Evolutionary conservation across 2,888 invertebrate species (phyloP), one percentile per base, ranked within the genome.

Genomic region (Crossocerus cetratus): DNA sequence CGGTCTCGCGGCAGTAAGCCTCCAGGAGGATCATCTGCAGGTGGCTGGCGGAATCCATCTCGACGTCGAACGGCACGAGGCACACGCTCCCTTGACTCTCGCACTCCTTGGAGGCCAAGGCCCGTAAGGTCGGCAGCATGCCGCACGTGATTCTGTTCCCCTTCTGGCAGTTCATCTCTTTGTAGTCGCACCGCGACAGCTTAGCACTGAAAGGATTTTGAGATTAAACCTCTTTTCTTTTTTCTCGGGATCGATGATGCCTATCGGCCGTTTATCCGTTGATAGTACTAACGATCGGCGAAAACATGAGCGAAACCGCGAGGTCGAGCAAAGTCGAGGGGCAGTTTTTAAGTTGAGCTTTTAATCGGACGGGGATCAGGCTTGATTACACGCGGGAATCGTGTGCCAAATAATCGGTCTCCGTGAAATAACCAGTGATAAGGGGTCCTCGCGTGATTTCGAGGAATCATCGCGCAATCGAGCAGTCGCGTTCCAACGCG

Each of bases 1-100:
- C 95, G 76, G 95, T 95, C 89, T 96, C 95, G 49, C 93, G 94
- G 89, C 96, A 96, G 88, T 95, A 95, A 0, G 96, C 95, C 85
- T 95, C 95, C 43, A 95, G 91, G 0, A 95, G 91, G 3, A 95
- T 95, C 86, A 94, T 94, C 84, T 95, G 95, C 92, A 96, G 95
- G 86, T 95, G 95, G 5, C 94, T 94, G 3, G 95, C 94, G 32
- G 95, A 93, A 88, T 96, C 95, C 3, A 94, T 94, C 22, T 94
- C 93, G 16, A 94, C 93, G 65, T 87, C 86, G 55, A 80, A 65
- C 65, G 93, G 93, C 0, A 95, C 93, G 18, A 95, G 92, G 55
- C 95, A 90, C 53, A 87, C 69, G 72, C 82, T 84, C 2, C 84
- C 78, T 14, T 84, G 84, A 43, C 75, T 78, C 60, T 85, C 84